phyloP scores from a whole-genome alignment of 2,797 vertebrate species.

The Sorex maritimensis region DNA sequence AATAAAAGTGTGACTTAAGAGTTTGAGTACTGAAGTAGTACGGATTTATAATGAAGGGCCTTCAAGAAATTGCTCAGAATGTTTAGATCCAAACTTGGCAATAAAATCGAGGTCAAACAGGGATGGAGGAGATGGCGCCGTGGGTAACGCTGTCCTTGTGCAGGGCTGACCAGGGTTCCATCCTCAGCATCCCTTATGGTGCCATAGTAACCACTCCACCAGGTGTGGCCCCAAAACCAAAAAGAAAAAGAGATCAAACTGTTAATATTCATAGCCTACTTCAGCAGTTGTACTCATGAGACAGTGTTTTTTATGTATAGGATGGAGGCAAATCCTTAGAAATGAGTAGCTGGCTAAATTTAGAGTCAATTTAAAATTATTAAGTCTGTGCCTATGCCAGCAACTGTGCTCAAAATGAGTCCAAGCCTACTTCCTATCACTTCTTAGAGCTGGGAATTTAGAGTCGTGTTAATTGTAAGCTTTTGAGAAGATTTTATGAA shows the following conservation, averaged over 20 bases:
- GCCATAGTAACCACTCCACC: too few relatives aligned
- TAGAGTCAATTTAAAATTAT: slow-evolving; percentile 13
- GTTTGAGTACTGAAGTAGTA: slow-evolving; percentile 24
- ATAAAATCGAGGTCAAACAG: neutral
- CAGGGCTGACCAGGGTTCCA: too few relatives aligned
- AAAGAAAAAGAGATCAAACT: too few relatives aligned
- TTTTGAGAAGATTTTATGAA: slow-evolving; percentile 57
- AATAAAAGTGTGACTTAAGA: slow-evolving; percentile 53
- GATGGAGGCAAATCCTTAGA: slow-evolving; percentile 23
- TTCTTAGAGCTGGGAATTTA: slow-evolving; percentile 25
- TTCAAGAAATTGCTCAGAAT: slow-evolving; percentile 44
- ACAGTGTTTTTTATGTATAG: neutral
- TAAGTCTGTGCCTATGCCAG: neutral
- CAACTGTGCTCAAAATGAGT: slow-evolving; percentile 34
- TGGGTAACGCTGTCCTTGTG: too few relatives aligned
- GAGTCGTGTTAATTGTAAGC: slow-evolving; percentile 34
- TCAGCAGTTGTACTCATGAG: slow-evolving; percentile 38
- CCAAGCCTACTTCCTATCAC: neutral
- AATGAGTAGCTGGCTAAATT: slow-evolving; percentile 20
- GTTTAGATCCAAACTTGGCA: slow-evolving; percentile 55
- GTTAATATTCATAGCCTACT: slow-evolving; percentile 15
- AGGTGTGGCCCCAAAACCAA: too few relatives aligned
- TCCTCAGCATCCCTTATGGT: too few relatives aligned
- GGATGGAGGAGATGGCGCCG: neutral
- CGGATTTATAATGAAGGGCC: slow-evolving; percentile 10